These are phyloP conservation scores for Halictus quadricinctus DNA, from an alignment of 2,888 invertebrate species.

Conservation along the genomic window DNA sequence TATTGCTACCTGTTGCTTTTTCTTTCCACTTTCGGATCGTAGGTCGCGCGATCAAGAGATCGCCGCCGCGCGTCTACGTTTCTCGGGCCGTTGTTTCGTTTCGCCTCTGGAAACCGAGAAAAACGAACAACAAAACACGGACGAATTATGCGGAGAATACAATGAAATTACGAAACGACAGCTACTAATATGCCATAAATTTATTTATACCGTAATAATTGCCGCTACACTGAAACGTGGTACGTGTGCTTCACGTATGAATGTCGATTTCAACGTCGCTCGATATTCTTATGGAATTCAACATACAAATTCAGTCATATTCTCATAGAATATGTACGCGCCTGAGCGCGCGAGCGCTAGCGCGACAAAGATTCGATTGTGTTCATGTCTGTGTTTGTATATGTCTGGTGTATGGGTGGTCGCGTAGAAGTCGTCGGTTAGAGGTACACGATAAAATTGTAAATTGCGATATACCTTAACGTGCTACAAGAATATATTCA, in stretches of 20 bases:
- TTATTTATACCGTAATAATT: constrained; percentile 60
- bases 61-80: background rate
- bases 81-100: background rate
- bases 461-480: constrained; percentile 36
- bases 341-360: background rate
- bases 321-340: constrained; percentile 36
- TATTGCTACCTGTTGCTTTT: constrained; percentile 31
- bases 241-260: constrained; percentile 45
- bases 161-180: background rate
- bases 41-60: constrained; percentile 59
- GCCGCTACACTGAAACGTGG: constrained; percentile 55
- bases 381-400: background rate
- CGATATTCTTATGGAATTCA: constrained; percentile 56
- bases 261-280: constrained; percentile 34
- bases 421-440: constrained; percentile 47
- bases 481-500: constrained; percentile 38
- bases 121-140: background rate
- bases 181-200: constrained; percentile 55
- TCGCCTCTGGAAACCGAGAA: background rate
- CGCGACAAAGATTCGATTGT: background rate
- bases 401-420: constrained; percentile 17
- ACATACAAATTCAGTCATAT: constrained; percentile 56
- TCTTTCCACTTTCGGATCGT: constrained; percentile 57
- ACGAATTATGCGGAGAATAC: no score
- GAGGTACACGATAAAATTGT: constrained; percentile 52